Evolutionary conservation across 2,888 invertebrate species (phyloP).

Genomic region (Idaea biselata): DNA sequence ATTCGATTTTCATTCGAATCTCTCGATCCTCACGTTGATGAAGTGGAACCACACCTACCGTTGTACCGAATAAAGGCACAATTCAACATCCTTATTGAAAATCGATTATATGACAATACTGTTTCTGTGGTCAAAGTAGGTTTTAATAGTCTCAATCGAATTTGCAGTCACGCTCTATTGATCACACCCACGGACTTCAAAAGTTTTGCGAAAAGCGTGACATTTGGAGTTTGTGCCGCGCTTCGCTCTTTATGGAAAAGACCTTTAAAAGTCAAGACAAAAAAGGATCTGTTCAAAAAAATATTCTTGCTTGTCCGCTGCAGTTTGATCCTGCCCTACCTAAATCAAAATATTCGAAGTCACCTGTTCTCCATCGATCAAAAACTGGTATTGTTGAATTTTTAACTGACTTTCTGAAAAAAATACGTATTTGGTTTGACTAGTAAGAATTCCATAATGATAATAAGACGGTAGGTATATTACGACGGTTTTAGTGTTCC

Average conservation of each 20-base stretch:
- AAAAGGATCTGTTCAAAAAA: background rate
- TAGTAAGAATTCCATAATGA: background rate
- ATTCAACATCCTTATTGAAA: conserved; percentile 46
- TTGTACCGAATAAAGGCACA: conserved; percentile 33
- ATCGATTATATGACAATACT: conserved; percentile 53
- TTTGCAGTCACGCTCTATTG: conserved; percentile 63
- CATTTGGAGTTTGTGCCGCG: conserved; percentile 29
- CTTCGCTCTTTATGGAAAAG: background rate
- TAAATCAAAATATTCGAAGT: background rate
- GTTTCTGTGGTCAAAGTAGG: conserved; percentile 57
- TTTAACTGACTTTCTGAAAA: background rate
- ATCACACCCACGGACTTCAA: conserved; percentile 62
- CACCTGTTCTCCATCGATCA: background rate
- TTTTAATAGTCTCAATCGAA: conserved; percentile 60
- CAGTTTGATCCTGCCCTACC: background rate
- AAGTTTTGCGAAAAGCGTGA: conserved; percentile 44
- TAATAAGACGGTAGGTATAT: too few species aligned
- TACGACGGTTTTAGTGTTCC: background rate
- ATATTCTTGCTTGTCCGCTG: background rate
- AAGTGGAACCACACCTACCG: conserved; percentile 67
- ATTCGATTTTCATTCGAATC: conserved; percentile 68
- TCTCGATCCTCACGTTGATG: conserved; percentile 52
- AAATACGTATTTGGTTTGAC: background rate
- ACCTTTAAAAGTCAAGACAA: background rate
- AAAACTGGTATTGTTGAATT: background rate